A percentile compares a stretch with the other conserved stretches of the same genome.
Evolutionary conservation across 2,113 vertebrate species (phyloP).

Genomic region (Phylloscopus whistleri): DNA sequence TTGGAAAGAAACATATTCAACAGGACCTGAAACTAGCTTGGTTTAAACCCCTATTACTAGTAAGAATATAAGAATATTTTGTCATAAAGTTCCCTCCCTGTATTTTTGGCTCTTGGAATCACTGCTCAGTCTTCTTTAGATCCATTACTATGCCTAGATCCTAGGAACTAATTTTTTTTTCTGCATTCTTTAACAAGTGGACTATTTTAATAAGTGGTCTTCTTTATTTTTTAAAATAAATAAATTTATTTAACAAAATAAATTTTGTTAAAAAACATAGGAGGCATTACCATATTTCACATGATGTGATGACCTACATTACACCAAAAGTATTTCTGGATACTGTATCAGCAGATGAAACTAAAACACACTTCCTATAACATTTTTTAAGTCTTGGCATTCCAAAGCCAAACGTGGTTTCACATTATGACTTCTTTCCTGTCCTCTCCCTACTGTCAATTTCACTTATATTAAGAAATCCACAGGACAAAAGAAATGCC

Average conservation of each 20-base stretch:
- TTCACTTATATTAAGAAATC: not conserved
- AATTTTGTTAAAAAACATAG: no score
- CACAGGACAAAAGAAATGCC: not conserved
- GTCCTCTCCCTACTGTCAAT: not conserved
- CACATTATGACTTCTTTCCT: not conserved
- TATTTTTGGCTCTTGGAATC: not conserved
- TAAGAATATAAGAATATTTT: not conserved
- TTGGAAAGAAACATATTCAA: not conserved
- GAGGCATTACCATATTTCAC: not conserved
- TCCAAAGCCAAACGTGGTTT: not conserved
- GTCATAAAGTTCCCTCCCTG: not conserved
- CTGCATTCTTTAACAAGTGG: not conserved
- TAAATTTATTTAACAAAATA: no score
- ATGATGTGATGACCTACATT: not conserved
- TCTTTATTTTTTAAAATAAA: not conserved
- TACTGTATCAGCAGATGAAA: not conserved
- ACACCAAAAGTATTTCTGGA: not conserved
- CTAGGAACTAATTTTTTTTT: not conserved
- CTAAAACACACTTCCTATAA: not conserved
- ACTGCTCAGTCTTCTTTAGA: not conserved
- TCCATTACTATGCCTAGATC: not conserved
- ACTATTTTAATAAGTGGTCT: rapidly evolving
- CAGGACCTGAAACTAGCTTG: not conserved
- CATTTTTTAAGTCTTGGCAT: not conserved
- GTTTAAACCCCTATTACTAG: not conserved